These are phyloP conservation scores for Torymus tubicola DNA, from an alignment of 2,888 invertebrate species.

Conservation along the genomic window DNA sequence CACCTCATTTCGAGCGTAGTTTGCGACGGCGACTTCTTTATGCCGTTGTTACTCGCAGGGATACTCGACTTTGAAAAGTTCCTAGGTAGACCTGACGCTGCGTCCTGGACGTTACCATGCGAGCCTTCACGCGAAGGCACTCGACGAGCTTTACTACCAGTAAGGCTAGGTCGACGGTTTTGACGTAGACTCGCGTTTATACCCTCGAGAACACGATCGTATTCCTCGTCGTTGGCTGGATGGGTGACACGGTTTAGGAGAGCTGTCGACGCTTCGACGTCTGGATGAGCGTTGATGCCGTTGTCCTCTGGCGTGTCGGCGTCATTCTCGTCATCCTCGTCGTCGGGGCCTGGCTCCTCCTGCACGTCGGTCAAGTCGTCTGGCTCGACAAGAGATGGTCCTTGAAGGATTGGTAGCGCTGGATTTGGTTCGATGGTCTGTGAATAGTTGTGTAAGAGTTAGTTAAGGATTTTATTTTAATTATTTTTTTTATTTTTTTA, in stretches of 20 bases:
- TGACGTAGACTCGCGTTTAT: conserved; percentile 66
- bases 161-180: conserved; percentile 58
- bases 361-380: conserved; percentile 25
- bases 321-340: background rate
- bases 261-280: background rate
- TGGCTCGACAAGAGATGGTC: background rate
- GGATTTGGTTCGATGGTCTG: conserved; percentile 48
- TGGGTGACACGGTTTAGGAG: background rate
- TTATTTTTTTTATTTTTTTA: no score
- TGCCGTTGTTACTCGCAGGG: conserved; percentile 57
- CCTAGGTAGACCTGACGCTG: background rate
- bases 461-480: no score
- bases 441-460: no score
- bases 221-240: conserved; percentile 7
- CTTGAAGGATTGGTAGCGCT: background rate
- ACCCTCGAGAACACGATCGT: conserved; percentile 67
- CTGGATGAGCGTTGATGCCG: no score
- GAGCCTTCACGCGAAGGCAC: conserved; percentile 64
- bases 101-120: conserved; percentile 52
- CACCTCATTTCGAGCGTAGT: conserved; percentile 68
- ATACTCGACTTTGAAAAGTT: background rate
- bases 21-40: conserved; percentile 66
- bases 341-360: background rate
- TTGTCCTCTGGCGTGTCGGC: no score
- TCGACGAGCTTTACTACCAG: conserved; percentile 60